Base-by-base conservation (phyloP, 1,140 invertebrate genomes). In the Papilio dardanus region DNA sequence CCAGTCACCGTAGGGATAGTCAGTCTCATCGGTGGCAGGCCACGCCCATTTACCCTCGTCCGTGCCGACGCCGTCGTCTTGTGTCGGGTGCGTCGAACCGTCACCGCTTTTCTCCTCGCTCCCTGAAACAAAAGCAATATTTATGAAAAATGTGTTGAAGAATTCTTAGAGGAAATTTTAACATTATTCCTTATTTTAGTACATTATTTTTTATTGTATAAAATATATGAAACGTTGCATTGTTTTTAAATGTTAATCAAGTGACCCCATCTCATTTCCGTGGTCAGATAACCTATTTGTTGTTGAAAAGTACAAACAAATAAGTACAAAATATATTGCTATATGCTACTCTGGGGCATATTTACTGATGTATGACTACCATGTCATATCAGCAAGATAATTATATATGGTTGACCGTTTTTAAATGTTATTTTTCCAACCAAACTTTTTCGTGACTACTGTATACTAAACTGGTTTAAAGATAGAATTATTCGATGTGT, bases 1-100 rank as follows among this genome's bases (percentile, higher is more conserved):
- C 86, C 83, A 92, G 80, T 90, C 88, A 92, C 88, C 88, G 82
- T 89, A 88, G 40, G 86, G 84, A 77, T 85, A 87, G 81, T 92
- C 90, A 31, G 86, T 71, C 71, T 86, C 85, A 81, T 92, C 90
- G 78, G 75, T 75, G 67, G 78, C 67, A 66, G 79, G 78, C 82
- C 83, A 85, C 76, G 78, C 79, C 85, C 84, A 87, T 88, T 92
- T 92, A 92, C 90, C 90, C 77, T 90, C 88, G 74, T 88, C 86
- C 8, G 84, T 88, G 77, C 76, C 82, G 75, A 74, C 79, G 16
- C 80, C 87, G 31, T 83, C 86, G 28, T 82, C 84, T 33, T 74
- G 71, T 19, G 71, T 77, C 19, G 83, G 77, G 54, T 83, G 79
- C 28, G 75, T 37, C 12, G 78, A 74, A n/a, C 75, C 67, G 69